phyloP scores from a whole-genome alignment of 1,140 invertebrate genomes.

The Brachionus sp. region DNA sequence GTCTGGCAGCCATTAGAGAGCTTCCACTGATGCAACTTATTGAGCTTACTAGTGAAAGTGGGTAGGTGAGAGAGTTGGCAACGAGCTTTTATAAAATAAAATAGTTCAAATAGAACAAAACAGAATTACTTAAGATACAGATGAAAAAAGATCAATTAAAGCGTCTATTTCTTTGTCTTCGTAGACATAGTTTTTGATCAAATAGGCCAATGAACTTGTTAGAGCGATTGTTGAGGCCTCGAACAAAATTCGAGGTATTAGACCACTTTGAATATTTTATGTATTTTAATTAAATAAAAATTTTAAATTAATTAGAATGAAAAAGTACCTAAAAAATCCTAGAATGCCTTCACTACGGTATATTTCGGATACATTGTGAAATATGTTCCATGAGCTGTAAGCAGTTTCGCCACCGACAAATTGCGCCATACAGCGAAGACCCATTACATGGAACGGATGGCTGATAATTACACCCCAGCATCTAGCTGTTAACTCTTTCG shows the following conservation, averaged over 20 bases:
- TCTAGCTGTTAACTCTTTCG: background rate
- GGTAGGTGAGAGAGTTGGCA: conserved; percentile 22
- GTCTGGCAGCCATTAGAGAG: background rate
- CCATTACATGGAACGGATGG: conserved; percentile 44
- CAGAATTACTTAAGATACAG: background rate
- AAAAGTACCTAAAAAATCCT: conserved; percentile 42
- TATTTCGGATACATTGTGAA: conserved; percentile 40
- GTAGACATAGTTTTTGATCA: conserved; percentile 14
- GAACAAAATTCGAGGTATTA: conserved; percentile 39
- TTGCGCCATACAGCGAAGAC: conserved; percentile 39
- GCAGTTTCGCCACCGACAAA: conserved; percentile 45
- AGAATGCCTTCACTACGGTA: conserved; percentile 7
- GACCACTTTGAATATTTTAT: background rate
- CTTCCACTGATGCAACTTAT: conserved; percentile 24
- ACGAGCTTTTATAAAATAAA: background rate
- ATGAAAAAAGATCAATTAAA: conserved; percentile 25
- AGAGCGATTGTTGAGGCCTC: conserved; percentile 37
- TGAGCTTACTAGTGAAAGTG: conserved; percentile 31
- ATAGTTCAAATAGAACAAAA: background rate
- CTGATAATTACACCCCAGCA: conserved; percentile 34
- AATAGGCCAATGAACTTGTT: background rate
- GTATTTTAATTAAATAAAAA: background rate
- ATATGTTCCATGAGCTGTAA: conserved; percentile 36
- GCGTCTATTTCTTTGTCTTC: conserved; percentile 27
- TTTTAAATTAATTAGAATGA: background rate